A percentile compares a stretch with the other conserved stretches of the same genome.
phyloP scores from a whole-genome alignment of 2,888 invertebrate genomes.

The Tetrapedia diversipes region DNA sequence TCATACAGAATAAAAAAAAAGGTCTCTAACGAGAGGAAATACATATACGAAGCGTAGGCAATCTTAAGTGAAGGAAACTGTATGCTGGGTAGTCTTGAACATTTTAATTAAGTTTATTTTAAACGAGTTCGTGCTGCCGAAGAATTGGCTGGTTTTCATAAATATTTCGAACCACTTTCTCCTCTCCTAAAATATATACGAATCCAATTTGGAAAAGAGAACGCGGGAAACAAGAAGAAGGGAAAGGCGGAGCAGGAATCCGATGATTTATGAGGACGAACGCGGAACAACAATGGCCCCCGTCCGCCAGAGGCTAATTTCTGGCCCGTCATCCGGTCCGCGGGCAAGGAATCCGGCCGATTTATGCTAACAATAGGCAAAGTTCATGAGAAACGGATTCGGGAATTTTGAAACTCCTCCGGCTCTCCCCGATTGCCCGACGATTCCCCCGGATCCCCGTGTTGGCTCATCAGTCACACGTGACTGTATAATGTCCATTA shows the following conservation, averaged over 20 bases:
- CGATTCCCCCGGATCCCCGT: slow-evolving; percentile 38
- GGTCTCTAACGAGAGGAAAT: no score
- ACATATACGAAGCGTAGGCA: no score
- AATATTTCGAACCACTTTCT: no score
- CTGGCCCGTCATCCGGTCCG: slow-evolving; percentile 31
- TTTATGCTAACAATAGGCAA: slow-evolving; percentile 55
- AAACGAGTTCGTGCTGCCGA: no score
- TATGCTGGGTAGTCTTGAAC: no score
- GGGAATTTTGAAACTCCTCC: slow-evolving; percentile 52
- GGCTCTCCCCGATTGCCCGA: slow-evolving; percentile 41
- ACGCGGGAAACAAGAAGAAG: no score
- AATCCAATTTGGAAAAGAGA: no score
- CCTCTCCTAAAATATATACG: no score
- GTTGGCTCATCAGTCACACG: slow-evolving; percentile 66
- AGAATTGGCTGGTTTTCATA: no score
- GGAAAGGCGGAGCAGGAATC: slow-evolving; percentile 23
- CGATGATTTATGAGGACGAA: slow-evolving; percentile 42
- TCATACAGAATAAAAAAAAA: no score
- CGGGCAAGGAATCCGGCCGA: slow-evolving; percentile 30
- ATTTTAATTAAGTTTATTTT: no score
- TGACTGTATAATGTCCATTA: slow-evolving; percentile 64
- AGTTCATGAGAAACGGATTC: slow-evolving; percentile 34
- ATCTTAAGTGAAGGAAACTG: no score
- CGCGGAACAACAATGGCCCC: slow-evolving; percentile 32
- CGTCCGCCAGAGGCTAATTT: slow-evolving; percentile 33